Base-by-base conservation (phyloP, 2,888 invertebrate species). In the Sacculina carcini region DNA sequence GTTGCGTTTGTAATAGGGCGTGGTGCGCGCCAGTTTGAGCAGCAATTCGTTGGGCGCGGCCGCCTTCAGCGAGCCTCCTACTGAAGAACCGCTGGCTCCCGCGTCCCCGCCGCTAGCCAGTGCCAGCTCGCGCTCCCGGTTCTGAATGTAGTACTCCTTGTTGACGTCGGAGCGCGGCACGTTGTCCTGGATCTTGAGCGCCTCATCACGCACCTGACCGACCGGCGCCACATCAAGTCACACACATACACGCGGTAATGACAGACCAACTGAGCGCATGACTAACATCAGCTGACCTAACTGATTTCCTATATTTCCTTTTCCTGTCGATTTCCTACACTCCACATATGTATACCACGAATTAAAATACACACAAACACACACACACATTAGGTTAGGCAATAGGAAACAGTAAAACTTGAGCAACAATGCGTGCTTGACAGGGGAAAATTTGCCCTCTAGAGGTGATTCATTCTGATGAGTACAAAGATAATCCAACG, bases 1-100 rank as follows among this genome's bases (percentile, higher is more conserved):
- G 62, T 92, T 92, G 51, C 92, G 70, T 63, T 90, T 89, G 65
- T 94, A 92, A 65, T 92, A 94, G 0, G 92, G 92, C 42, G 85
- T 81, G 5, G 87, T 89, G 50, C 90, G 71, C 1, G 90, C 90
- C 59, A 92, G 68, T 59, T 89, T 79, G 67, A 84, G 72, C 53
- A 92, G 65, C 60, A 90, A 71, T 61, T 87, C 87, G 58, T 80
- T 73, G 56, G 81, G 73, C 60, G 78, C 79, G 61, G 79, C 79
- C 1, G 84, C 66, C 58, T 71, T 71, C 28, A 71, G 58, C 7
- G 65, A 63, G 4, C 70, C 71, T 28, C 63, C 65, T 3, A 44
- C 12, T 7, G 5, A 31, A 6, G 9, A 5, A 48, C 48, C 48
- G 28, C 31, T 2, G 5, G 31, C 48, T 16, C 32, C 48, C n/a